Evolutionary conservation across 2,797 vertebrate genomes (phyloP), one percentile per base, ranked within the genome.

Genomic region (Sebastes iracundus): DNA sequence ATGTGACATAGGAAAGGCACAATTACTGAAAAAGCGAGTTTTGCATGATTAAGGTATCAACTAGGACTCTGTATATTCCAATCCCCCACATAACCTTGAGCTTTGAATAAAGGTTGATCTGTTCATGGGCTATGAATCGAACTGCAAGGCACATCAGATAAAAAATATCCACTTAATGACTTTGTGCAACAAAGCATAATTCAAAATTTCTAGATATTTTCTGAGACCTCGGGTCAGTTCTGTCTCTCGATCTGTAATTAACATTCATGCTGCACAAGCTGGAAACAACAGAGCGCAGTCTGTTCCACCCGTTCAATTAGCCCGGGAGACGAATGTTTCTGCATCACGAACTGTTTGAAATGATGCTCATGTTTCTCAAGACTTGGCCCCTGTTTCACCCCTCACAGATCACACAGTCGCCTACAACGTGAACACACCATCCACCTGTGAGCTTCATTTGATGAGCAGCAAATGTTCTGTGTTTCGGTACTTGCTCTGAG

Each of bases 181-280:
- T 59, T 33, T 46, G 16, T 38, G 12, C 8, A 58, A 58, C 42
- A 46, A 63, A 69, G 63, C 25, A 66, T 25, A 2, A 35, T 35
- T 82, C 52, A 13, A 68, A 58, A 62, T 56, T 42, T 61, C 11
- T 6, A 33, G 14, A 65, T 64, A 52, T 68, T 68, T 80, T 65
- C 33, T 58, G 23, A 38, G 1, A 72, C 72, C 68, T 61, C 3
- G 0, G 64, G 80, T 62, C 3, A 2, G 9, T 22, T 76, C 60
- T n/a, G 20, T 64, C 49, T 70, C 28, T 58, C 30, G 1, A 32
- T 73, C 71, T 74, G 61, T 65, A 38, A 61, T 83, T 85, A 80
- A 68, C 60, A 79, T 77, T 77, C 78, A 72, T 5, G 73, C 76
- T 27, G 62, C 58, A 66, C 23, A 71, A 65, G 22, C 56, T 71